Conservation (phyloP, 2,888 invertebrate genomes). For the Drosophila anomalata region DNA sequence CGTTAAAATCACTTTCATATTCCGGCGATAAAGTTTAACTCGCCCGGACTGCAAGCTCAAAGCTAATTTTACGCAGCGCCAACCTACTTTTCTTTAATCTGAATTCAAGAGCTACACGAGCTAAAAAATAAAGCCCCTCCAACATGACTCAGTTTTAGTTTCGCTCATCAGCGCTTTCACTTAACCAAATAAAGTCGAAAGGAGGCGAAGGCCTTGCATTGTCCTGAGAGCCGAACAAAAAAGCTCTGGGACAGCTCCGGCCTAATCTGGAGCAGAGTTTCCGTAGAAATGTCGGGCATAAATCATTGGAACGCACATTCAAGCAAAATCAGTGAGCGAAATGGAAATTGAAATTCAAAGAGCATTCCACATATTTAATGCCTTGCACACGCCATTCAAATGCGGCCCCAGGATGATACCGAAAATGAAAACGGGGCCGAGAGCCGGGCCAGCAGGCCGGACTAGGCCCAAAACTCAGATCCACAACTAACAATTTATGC, state of each 20-base stretch:
- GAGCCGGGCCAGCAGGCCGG: neutral
- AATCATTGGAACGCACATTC: conserved; percentile 42
- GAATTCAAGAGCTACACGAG: neutral
- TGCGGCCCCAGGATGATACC: conserved; percentile 10
- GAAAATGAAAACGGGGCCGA: conserved; percentile 5
- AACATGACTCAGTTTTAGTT: neutral
- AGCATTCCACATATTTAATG: conserved; percentile 48
- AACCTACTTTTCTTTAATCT: neutral
- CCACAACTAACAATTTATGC: conserved; percentile 49
- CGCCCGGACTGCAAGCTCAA: neutral
- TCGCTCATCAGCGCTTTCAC: conserved; percentile 4
- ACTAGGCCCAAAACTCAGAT: conserved; percentile 12
- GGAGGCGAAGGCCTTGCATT: conserved; percentile 3
- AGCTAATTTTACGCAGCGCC: neutral
- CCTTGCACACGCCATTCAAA: conserved; percentile 35
- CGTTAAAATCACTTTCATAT: neutral
- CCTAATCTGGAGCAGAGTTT: conserved; percentile 32
- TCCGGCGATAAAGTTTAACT: conserved; percentile 1
- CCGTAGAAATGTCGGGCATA: conserved; percentile 39
- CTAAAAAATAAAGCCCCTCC: neutral
- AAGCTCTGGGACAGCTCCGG: conserved; percentile 14
- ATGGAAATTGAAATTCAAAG: conserved; percentile 47
- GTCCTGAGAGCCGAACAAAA: neutral
- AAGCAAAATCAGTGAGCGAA: conserved; percentile 23
- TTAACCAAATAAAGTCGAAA: conserved; percentile 5